Evolutionary conservation across 2,888 invertebrate species (phyloP).

Genomic region (Tenodera sinensis): DNA sequence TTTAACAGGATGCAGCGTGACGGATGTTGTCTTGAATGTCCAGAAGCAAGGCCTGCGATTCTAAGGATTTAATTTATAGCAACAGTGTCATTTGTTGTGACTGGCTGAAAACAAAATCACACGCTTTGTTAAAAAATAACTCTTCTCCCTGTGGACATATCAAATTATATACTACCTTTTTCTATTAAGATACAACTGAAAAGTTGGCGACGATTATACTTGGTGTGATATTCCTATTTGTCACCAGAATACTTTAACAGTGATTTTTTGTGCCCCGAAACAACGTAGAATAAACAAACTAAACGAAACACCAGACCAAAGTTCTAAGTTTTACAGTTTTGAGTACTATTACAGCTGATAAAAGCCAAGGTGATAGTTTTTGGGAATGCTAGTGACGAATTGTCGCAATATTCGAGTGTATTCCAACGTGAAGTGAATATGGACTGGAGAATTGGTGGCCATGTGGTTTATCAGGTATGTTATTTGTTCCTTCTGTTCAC

Average conservation of each 20-base stretch:
- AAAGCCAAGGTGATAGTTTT: background rate
- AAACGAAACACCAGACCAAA: background rate
- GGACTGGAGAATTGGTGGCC: slow-evolving; percentile 15
- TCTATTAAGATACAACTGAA: background rate
- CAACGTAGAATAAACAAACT: background rate
- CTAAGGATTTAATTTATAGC: background rate
- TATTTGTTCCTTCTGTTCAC: background rate
- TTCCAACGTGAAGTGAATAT: background rate
- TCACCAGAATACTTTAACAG: background rate
- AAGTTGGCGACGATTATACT: background rate
- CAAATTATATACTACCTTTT: background rate
- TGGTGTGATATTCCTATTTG: background rate
- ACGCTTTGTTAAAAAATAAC: background rate
- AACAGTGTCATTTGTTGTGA: background rate
- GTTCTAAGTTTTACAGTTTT: background rate
- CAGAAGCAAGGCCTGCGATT: background rate
- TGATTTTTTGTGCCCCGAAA: background rate
- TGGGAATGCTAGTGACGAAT: background rate
- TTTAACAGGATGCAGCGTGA: background rate
- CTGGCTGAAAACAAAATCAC: background rate
- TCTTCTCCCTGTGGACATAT: background rate
- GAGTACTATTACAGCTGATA: background rate
- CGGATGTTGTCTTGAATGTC: background rate
- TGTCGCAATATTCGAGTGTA: background rate
- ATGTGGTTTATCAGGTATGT: slow-evolving; percentile 13